phyloP scores from a whole-genome alignment of 2,888 invertebrate genomes.

The Saturnia japonica region DNA sequence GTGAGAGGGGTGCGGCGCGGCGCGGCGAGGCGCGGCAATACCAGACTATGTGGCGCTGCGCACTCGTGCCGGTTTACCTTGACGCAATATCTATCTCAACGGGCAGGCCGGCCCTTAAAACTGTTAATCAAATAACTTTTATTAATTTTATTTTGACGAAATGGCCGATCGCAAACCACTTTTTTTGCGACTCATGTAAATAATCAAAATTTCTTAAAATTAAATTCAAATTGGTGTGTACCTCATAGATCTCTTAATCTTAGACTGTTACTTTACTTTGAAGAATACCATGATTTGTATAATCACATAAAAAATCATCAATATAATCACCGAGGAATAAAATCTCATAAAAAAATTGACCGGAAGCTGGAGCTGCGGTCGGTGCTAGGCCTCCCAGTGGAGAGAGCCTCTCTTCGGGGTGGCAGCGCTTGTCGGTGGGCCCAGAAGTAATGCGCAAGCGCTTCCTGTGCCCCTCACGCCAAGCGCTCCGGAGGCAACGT shows the following conservation, averaged over 20 bases:
- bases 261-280: neutral
- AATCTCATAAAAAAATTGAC: too few species aligned
- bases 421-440: too few species aligned
- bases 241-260: neutral
- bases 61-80: conserved; percentile 64
- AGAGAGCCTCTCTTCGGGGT: too few species aligned
- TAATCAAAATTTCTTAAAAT: neutral
- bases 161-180: neutral
- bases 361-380: too few species aligned
- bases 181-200: neutral
- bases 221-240: neutral
- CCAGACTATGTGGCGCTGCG: conserved; percentile 70
- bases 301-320: too few species aligned
- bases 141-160: conserved; percentile 9
- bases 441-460: too few species aligned
- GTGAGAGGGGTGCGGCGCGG: conserved; percentile 30
- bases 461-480: too few species aligned
- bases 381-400: too few species aligned
- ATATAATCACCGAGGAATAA: too few species aligned
- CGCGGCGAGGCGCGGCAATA: conserved; percentile 36
- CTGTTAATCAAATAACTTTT: conserved; percentile 14
- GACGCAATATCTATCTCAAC: conserved; percentile 53
- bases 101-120: conserved; percentile 37
- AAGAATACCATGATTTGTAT: too few species aligned
- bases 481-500: too few species aligned